Base-by-base conservation (phyloP, 1,140 invertebrate genomes). In the Drosophila bocki region DNA sequence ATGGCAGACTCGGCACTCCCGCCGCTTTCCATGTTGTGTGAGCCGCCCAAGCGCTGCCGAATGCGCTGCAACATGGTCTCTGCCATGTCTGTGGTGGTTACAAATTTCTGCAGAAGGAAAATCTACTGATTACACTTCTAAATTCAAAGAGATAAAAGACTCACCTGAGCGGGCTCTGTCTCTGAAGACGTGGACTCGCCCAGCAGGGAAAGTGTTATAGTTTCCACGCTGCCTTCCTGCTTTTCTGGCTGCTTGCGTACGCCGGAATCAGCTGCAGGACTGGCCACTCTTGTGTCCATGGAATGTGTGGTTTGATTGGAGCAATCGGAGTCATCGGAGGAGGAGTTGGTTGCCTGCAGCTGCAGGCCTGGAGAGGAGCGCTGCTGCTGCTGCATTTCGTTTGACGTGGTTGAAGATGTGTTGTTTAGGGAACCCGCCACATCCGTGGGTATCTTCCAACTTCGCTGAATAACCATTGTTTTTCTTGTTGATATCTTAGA, bases 1-100 rank as follows among this genome's bases (percentile, higher is more conserved):
- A 93, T 95, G 15, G 94, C 93, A 22, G 95, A 92, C 77, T 93
- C 94, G 0, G 91, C 76, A 44, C 79, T 91, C 53, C 80, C 80
- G 15, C 78, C 76, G 41, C 75, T 92, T 47, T 80, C 78, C 44
- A 70, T 61, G 51, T 77, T 77, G 19, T 83, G 75, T 0, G 77
- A 61, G 7, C 88, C 78, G 29, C 72, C 83, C 15, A 91, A 68
- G 3, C 92, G 88, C 35, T 92, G 91, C 0, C 91, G 65, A 13
- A 93, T 78, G 39, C 82, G 70, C 61, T 87, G 83, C 45, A 93
- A 48, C 75, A 88, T 91, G 11, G 61, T 80, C 57, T 93, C 88
- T 1, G 92, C 92, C 88, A 93, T 93, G 3, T 93, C 88, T 2
- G 88, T 29, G 3, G 88, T 93, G 32, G 92, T 93, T 7, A 91